Percentiles rank a stretch among this genome's conserved stretches.
phyloP scores from a whole-genome alignment of 2,113 vertebrate species.

The Ursus arctos region DNA sequence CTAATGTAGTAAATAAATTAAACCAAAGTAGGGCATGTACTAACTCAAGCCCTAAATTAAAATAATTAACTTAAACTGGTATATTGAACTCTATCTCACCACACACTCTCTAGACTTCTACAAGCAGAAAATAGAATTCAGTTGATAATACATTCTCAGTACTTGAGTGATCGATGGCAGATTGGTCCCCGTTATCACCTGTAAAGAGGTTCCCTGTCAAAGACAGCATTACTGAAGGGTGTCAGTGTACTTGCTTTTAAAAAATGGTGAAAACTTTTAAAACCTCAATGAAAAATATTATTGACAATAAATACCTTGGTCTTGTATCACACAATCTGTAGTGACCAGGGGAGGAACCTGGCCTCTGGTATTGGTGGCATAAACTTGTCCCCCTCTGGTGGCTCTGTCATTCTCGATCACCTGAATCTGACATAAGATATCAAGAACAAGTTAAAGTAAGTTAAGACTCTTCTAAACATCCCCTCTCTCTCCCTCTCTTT shows the following conservation, averaged over 20 bases:
- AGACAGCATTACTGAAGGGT: neutral
- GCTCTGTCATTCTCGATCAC: constrained; percentile 95
- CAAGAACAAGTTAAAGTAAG: neutral
- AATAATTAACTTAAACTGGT: neutral
- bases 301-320: constrained; percentile 93
- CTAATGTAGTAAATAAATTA: neutral
- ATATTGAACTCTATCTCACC: neutral
- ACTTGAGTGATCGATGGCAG: neutral
- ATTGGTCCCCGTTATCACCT: neutral
- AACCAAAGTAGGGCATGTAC: neutral
- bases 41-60: neutral
- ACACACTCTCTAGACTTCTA: neutral
- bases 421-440: constrained; percentile 90
- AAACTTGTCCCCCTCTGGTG: constrained; percentile 91
- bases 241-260: neutral
- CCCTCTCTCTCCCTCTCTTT: neutral
- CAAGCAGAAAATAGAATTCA: neutral
- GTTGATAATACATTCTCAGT: neutral
- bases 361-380: constrained; percentile 93
- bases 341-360: constrained; percentile 97
- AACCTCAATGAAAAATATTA: neutral
- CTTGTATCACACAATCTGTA: constrained; percentile 93
- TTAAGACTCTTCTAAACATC: neutral
- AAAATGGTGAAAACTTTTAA: neutral
- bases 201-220: neutral